phyloP scores from a whole-genome alignment of 2,113 vertebrate species.

The Vulpes lagopus region DNA sequence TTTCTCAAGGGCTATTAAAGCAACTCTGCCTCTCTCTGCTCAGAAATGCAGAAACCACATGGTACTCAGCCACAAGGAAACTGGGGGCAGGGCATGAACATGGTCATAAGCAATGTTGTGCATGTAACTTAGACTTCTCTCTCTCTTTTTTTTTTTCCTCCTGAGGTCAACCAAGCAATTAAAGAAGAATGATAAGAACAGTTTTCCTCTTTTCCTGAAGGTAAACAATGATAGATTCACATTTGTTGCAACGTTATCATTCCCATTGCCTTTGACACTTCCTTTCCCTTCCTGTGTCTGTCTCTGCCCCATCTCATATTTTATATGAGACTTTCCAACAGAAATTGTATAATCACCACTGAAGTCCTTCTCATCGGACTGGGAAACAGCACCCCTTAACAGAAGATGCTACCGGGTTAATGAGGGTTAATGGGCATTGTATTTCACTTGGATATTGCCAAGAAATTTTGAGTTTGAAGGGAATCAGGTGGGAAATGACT shows the following conservation, averaged over 20 bases:
- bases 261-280: not conserved
- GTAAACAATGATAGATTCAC: constrained; percentile 84
- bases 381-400: constrained; percentile 80
- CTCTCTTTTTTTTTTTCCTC: not conserved
- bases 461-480: constrained; percentile 78
- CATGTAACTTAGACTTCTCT: constrained; percentile 85
- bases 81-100: constrained; percentile 68
- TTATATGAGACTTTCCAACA: constrained; percentile 71
- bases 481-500: not conserved
- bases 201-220: constrained; percentile 85
- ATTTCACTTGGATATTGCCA: constrained; percentile 80
- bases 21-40: constrained; percentile 86
- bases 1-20: constrained; percentile 91
- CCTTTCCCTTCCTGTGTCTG: not conserved
- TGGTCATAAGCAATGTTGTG: constrained; percentile 82
- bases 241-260: constrained; percentile 56
- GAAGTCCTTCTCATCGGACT: constrained; percentile 54
- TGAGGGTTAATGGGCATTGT: constrained; percentile 84
- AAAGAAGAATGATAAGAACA: constrained; percentile 83
- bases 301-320: constrained; percentile 52
- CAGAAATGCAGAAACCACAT: constrained; percentile 89
- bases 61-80: constrained; percentile 85
- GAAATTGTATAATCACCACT: constrained; percentile 48
- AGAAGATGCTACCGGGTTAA: constrained; percentile 80
- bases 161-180: constrained; percentile 88